phyloP scores from a whole-genome alignment of 2,888 invertebrate genomes.

The Azorinus chamasolen region DNA sequence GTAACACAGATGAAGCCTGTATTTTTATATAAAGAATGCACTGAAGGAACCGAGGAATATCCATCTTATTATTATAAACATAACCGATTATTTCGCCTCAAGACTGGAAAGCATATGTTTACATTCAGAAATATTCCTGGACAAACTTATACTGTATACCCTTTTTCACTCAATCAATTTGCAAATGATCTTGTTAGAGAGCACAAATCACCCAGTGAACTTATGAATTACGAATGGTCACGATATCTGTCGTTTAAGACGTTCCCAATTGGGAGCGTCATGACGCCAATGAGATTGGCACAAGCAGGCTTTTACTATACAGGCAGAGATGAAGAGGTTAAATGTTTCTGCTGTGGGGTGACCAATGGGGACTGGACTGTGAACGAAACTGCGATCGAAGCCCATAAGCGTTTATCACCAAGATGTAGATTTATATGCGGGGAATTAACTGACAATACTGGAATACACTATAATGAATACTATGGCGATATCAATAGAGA shows the following conservation, averaged over 20 bases:
- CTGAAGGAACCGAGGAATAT: no score
- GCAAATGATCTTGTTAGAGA: constrained; percentile 7
- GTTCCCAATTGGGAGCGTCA: constrained; percentile 4
- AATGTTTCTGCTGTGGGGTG: constrained; percentile 27
- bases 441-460: not conserved
- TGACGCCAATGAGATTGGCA: constrained; percentile 6
- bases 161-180: constrained; percentile 1
- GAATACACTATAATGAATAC: constrained; percentile 3
- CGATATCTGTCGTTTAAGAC: constrained; percentile 13
- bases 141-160: not conserved
- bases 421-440: constrained; percentile 8
- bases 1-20: no score
- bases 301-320: constrained; percentile 22
- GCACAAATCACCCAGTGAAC: not conserved
- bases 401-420: constrained; percentile 15
- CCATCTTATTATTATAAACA: no score
- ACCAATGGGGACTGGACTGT: constrained; percentile 15
- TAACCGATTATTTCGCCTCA: no score
- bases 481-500: no score
- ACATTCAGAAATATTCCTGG: no score
- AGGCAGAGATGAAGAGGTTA: constrained; percentile 10
- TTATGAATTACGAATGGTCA: constrained; percentile 28
- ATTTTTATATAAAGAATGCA: no score
- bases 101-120: no score
- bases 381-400: not conserved